Evolutionary conservation across 2,113 vertebrate species (phyloP), one percentile per base, ranked within the genome.

Genomic region (Condylura cristata): DNA sequence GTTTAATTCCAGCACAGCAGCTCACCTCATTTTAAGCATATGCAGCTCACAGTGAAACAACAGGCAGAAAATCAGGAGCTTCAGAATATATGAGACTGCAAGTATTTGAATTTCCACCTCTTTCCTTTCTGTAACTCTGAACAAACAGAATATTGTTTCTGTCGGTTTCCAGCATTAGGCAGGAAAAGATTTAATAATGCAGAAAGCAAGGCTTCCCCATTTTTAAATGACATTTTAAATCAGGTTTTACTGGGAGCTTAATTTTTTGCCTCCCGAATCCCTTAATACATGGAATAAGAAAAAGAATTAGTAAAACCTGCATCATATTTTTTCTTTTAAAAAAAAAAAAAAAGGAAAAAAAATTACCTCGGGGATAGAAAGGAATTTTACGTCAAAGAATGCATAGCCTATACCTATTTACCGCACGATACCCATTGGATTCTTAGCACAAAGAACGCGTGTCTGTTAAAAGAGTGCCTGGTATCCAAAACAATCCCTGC

Each of bases 201-300:
- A 91, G 41, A 63, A 82, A 95, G 56, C 37, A 79, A n/a, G 30
- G 16, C 53, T 93, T 93, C 91, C 60, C 53, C 53, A 90, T 68
- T 66, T 92, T 92, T 78, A 94, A 96, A 95, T 72, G 82, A 92
- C 51, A 88, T 94, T 96, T 96, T 92, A 93, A 96, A 86, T 94
- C 68, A 85, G 37, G 48, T 89, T 92, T 96, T 91, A 93, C 74
- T 83, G 63, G 56, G 89, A 94, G 63, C 58, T 96, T 93, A 87
- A 86, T 94, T 93, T 76, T 71, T 84, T 11, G n/a, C 44, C 34
- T 44, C 68, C 44, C 89, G 63, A 94, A 94, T 74, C 66, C 74
- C 20, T 89, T 94, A 91, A 91, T 74, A 89, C 24, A 91, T 12
- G 83, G 7, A 79, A 91, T 56, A 88, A 88, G 83, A 92, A 41